Evolutionary conservation across 2,888 invertebrate genomes (phyloP), one percentile per base, ranked within the genome.

Genomic region (Tachina lurida): DNA sequence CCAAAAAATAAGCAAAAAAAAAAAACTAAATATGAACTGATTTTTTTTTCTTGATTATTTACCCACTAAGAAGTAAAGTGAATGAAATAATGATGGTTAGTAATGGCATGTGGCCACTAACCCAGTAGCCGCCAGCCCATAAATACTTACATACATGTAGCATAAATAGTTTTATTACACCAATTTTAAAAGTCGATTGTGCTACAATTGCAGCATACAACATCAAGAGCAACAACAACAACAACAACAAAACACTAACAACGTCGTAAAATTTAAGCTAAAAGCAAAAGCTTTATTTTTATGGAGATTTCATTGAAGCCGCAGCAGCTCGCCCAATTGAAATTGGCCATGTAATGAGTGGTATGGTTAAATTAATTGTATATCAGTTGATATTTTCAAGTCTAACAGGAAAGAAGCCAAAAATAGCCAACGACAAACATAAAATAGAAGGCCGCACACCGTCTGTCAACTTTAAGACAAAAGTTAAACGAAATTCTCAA

Each of bases 331-430:
- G 45, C 31, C 39, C 49, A 70, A 54, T 76, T 83, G 71, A 52
- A 83, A 43, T 75, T 70, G 82, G 75, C 67, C 71, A 77, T 83
- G 67, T 77, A 77, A 77, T 73, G 71, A 76, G 19, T 65, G 49
- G 49, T 58, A 58, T 77, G 82, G 71, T 52, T 71, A 58, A 77
- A 65, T 7, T 49, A 41, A 63, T 22, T 52, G 45, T 43, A 75
- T 71, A 63, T 86, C 83, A 86, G 83, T 86, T 83, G 79, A 73
- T 75, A 67, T 83, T 83, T 83, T 86, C 79, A 83, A 83, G 86
- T 83, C 86, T 79, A 86, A 79, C 79, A 79, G 86, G 75, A 86
- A 83, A 86, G 86, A 83, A 79, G 83, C 45, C 71, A 63, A 67
- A 71, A 75, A 49, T 83, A 76, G 22, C 65, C 49, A 52, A 68